Evolutionary conservation across 1,140 invertebrate genomes (phyloP).

Genomic region (Tachypleus tridentatus): DNA sequence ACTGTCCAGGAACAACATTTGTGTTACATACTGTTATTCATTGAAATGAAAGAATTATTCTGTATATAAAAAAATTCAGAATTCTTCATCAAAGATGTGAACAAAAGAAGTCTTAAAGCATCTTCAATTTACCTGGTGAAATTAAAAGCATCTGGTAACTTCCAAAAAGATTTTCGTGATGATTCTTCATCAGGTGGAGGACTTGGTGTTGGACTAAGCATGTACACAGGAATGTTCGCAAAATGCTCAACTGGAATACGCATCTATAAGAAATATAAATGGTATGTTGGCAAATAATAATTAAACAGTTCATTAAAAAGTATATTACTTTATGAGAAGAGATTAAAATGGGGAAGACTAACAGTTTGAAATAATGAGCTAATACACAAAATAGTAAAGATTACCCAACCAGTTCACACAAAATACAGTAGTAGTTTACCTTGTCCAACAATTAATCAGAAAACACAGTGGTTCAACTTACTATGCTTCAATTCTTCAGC

Average conservation of each 20-base stretch:
- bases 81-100: too few species aligned
- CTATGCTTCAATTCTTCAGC: too few species aligned
- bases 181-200: slow-evolving; percentile 43
- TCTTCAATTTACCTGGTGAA: slow-evolving; percentile 13
- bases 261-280: slow-evolving; percentile 50
- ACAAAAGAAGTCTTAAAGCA: too few species aligned
- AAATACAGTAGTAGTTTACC: too few species aligned
- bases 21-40: too few species aligned
- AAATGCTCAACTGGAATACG: slow-evolving; percentile 90
- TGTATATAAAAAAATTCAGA: too few species aligned
- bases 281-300: slow-evolving; percentile 1
- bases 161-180: slow-evolving; percentile 20
- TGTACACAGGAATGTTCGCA: slow-evolving; percentile 82
- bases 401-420: neutral
- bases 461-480: too few species aligned
- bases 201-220: slow-evolving; percentile 68
- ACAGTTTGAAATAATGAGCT: slow-evolving; percentile 1
- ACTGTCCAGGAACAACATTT: too few species aligned
- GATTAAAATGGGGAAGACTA: neutral
- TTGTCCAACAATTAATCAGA: too few species aligned
- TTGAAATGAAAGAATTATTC: too few species aligned
- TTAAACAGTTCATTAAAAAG: slow-evolving; percentile 2
- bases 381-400: neutral
- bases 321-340: neutral
- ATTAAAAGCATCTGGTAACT: slow-evolving; percentile 11